phyloP scores from a whole-genome alignment of 2,113 vertebrate species.

The Todiramphus chloris region DNA sequence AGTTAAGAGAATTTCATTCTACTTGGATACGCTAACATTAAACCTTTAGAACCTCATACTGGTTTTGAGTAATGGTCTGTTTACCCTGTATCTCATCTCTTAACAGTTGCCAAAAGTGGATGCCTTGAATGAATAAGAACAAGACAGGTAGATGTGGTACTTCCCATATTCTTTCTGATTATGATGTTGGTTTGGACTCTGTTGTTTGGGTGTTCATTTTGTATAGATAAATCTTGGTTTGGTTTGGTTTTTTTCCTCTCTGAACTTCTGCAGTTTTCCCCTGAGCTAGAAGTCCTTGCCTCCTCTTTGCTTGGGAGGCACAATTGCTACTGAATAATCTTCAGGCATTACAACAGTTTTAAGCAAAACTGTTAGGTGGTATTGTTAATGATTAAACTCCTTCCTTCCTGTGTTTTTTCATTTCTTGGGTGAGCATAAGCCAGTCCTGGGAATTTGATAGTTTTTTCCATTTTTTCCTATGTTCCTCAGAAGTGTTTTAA shows the following conservation, averaged over 20 bases:
- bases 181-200: accelerated
- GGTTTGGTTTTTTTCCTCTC: neutral
- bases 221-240: accelerated
- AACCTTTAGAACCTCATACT: neutral
- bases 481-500: accelerated
- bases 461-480: neutral
- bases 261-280: neutral
- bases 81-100: neutral
- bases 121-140: neutral
- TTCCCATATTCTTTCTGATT: accelerated
- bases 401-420: neutral
- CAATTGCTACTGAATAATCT: neutral
- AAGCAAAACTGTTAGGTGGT: neutral
- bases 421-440: neutral
- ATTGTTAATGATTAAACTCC: neutral
- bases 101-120: neutral
- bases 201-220: neutral
- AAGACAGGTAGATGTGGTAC: neutral
- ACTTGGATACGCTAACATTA: neutral
- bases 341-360: neutral
- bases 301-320: neutral
- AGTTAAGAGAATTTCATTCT: neutral
- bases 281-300: neutral
- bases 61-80: neutral
- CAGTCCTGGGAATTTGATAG: neutral